These are phyloP conservation scores for Drosophila arizonae DNA, from an alignment of 1,140 invertebrate genomes.

Conservation along the genomic window DNA sequence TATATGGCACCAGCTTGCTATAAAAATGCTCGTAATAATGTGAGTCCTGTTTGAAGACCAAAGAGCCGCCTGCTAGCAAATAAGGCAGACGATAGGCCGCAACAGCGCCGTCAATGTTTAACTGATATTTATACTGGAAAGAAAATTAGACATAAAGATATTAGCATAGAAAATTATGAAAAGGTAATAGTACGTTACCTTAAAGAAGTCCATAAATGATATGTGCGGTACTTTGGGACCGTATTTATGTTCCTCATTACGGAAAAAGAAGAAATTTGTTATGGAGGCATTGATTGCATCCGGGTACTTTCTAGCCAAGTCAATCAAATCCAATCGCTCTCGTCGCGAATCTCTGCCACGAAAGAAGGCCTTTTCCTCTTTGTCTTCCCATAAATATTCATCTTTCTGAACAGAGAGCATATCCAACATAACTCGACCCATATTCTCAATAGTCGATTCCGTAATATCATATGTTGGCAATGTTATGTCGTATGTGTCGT, in stretches of 20 bases:
- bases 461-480: conserved; percentile 98
- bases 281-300: conserved; percentile 95
- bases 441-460: conserved; percentile 94
- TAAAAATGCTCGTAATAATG: conserved; percentile 98
- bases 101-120: conserved; percentile 97
- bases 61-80: conserved; percentile 91
- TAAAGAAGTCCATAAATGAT: conserved; percentile 97
- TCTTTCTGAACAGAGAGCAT: conserved; percentile 92
- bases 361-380: conserved; percentile 93
- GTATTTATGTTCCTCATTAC: conserved; percentile 92
- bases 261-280: conserved; percentile 98
- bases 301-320: conserved; percentile 89
- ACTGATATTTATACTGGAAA: conserved; percentile 96
- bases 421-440: conserved; percentile 95
- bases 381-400: conserved; percentile 87
- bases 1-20: conserved; percentile 87
- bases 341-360: conserved; percentile 94
- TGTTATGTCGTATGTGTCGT: conserved; percentile 92
- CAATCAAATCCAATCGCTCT: conserved; percentile 92
- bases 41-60: conserved; percentile 96
- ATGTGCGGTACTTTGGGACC: conserved; percentile 92
- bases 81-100: conserved; percentile 97
- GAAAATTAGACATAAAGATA: conserved; percentile 3
- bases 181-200: conserved; percentile 86
- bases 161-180: not conserved